Conservation (phyloP, 2,113 vertebrate species). For the Platycercus adscitus region DNA sequence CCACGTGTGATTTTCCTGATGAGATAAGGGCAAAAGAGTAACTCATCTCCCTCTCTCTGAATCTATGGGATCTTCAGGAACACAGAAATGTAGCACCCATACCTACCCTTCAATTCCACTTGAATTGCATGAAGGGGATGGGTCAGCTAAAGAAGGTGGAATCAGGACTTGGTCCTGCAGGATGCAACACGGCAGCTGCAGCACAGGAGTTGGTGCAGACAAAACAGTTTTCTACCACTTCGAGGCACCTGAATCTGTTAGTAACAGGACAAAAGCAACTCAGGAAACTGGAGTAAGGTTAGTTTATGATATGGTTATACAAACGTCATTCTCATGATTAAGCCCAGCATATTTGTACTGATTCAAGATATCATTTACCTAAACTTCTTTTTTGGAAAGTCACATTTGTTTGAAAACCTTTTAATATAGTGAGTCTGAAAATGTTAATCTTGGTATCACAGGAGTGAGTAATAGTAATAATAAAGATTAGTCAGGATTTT, state of each 20-base stretch:
- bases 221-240: not conserved
- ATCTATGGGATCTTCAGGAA: not conserved
- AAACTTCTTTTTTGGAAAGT: not conserved
- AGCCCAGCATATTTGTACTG: not conserved
- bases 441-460: not conserved
- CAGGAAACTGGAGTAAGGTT: not conserved
- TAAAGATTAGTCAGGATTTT: not conserved
- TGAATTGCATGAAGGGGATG: not conserved
- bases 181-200: not conserved
- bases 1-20: not conserved
- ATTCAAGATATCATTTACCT: not conserved
- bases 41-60: not conserved
- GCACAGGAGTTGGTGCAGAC: not conserved
- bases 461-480: not conserved
- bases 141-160: not conserved
- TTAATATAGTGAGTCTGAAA: not conserved
- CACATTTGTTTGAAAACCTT: not conserved
- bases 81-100: not conserved
- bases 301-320: not conserved
- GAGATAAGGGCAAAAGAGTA: not conserved
- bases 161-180: not conserved
- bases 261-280: not conserved
- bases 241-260: not conserved
- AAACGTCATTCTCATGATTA: not conserved
- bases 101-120: not conserved